A percentile compares a stretch with the other conserved stretches of the same genome.
phyloP scores from a whole-genome alignment of 2,888 invertebrate species.

The Agrilus cyanescens region DNA sequence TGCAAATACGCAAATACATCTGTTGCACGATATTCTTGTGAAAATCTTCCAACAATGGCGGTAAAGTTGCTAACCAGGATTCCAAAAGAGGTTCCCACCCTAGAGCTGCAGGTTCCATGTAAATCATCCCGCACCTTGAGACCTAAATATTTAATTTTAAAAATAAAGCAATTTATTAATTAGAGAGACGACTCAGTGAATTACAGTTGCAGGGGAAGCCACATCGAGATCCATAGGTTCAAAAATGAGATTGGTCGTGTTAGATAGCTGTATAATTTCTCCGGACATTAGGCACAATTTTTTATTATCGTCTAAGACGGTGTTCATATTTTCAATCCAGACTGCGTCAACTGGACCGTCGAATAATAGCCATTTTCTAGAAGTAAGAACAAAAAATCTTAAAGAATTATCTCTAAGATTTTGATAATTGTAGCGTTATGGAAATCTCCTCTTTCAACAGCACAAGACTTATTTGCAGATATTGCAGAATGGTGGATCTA shows the following conservation, averaged over 20 bases:
- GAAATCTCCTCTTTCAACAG: too few relatives aligned
- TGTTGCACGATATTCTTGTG: slow-evolving; percentile 53
- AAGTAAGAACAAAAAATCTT: slow-evolving; percentile 20
- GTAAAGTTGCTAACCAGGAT: slow-evolving; percentile 76
- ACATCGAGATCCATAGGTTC: slow-evolving; percentile 94
- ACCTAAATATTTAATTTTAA: slow-evolving; percentile 39
- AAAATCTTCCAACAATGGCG: slow-evolving; percentile 55
- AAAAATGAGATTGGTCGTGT: slow-evolving; percentile 81
- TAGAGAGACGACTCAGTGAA: neutral
- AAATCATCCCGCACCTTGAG: slow-evolving; percentile 94
- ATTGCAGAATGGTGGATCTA: too few relatives aligned
- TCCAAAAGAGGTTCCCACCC: slow-evolving; percentile 82
- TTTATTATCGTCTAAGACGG: slow-evolving; percentile 91
- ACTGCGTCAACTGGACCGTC: slow-evolving; percentile 94
- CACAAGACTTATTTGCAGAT: too few relatives aligned
- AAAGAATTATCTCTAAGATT: too few relatives aligned
- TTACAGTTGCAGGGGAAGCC: slow-evolving; percentile 80
- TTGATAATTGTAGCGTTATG: too few relatives aligned
- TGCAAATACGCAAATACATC: slow-evolving; percentile 71
- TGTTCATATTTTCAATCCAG: slow-evolving; percentile 96
- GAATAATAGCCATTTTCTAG: slow-evolving; percentile 86
- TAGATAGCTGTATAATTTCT: slow-evolving; percentile 86
- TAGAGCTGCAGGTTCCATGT: slow-evolving; percentile 80
- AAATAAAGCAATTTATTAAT: neutral
- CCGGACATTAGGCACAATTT: slow-evolving; percentile 96